These are phyloP conservation scores for Phainopepla nitens DNA, from an alignment of 2,113 vertebrate genomes.

Conservation along the genomic window DNA sequence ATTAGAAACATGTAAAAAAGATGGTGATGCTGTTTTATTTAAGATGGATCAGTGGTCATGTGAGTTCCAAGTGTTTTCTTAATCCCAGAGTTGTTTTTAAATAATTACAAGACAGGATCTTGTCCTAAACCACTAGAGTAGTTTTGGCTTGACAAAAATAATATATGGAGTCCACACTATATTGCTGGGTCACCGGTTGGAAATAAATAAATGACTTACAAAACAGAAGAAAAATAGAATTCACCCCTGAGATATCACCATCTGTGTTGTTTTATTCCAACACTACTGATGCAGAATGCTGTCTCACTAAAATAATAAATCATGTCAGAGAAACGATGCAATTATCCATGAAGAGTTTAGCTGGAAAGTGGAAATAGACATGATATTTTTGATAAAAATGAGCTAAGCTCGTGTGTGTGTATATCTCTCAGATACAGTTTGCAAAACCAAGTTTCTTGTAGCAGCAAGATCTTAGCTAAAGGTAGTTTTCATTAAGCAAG, in stretches of 20 bases:
- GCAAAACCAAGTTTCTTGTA: not conserved
- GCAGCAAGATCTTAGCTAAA: not conserved
- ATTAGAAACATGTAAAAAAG: not conserved
- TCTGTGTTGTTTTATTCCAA: not conserved
- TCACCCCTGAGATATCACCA: not conserved
- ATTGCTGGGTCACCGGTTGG: not conserved
- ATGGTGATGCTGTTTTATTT: not conserved
- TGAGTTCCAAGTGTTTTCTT: not conserved
- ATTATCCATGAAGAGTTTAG: not conserved
- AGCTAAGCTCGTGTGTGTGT: not conserved
- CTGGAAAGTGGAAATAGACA: not conserved
- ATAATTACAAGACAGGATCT: not conserved
- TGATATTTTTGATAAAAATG: not conserved
- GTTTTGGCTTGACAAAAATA: not conserved
- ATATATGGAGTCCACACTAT: not conserved
- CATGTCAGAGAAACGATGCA: not conserved
- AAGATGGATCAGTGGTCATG: not conserved
- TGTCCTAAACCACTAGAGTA: not conserved
- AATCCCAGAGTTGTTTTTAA: not conserved
- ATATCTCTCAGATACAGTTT: not conserved
- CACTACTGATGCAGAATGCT: not conserved
- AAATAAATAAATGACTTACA: not conserved
- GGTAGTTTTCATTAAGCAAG: not conserved
- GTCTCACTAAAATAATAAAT: not conserved
- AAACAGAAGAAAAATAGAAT: not conserved